A percentile compares a stretch with the other conserved stretches of the same genome.
These are phyloP conservation scores for Tanypteryx hageni DNA, from an alignment of 2,888 invertebrate genomes.

Conservation along the genomic window DNA sequence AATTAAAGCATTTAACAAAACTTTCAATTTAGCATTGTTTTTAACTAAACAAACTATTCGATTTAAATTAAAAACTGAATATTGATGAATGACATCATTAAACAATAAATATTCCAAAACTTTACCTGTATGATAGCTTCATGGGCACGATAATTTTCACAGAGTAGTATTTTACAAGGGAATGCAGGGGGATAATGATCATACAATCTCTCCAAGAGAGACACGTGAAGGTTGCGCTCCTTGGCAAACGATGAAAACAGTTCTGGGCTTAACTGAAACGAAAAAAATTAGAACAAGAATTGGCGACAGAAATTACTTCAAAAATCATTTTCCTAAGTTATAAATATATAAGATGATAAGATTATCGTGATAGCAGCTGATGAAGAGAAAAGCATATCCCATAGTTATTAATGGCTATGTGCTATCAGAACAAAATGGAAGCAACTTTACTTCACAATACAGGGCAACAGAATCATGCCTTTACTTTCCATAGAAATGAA, in stretches of 20 bases:
- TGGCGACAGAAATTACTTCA: not conserved
- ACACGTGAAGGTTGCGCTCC: conserved; percentile 83
- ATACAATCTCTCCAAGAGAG: conserved; percentile 86
- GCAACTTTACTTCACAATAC: too few species aligned
- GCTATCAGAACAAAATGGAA: too few species aligned
- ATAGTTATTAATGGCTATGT: too few species aligned
- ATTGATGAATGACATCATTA: not conserved
- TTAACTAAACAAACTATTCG: not conserved
- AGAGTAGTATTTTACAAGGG: conserved; percentile 87
- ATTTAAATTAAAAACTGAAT: not conserved
- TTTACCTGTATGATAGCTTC: conserved; percentile 84
- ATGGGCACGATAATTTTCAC: conserved; percentile 90
- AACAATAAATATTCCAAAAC: not conserved
- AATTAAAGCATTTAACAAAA: conserved; percentile 31
- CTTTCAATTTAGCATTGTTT: not conserved
- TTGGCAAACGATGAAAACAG: conserved; percentile 86
- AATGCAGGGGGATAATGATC: conserved; percentile 85
- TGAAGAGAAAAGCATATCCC: too few species aligned
- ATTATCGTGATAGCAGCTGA: too few species aligned
- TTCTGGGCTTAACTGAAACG: conserved; percentile 86
- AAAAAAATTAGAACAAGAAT: too few species aligned
- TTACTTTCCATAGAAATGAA: not conserved
- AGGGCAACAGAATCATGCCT: not conserved
- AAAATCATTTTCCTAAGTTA: too few species aligned
- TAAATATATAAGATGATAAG: too few species aligned